Base-by-base conservation (phyloP, 2,113 vertebrate genomes). In the Sceloporus undulatus region DNA sequence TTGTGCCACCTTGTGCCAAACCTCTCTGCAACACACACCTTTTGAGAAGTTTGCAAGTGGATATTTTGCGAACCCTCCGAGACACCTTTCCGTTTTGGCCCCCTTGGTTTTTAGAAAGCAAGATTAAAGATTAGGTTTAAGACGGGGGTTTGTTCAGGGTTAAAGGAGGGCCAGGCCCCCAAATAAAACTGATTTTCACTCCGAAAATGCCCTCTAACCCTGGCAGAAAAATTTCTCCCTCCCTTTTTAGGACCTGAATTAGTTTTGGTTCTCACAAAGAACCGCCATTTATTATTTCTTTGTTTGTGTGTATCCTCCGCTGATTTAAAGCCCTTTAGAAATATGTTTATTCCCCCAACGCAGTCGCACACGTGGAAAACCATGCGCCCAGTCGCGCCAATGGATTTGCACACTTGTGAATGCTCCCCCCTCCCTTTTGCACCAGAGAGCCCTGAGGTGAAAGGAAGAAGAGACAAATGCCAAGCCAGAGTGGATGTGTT, bases 31-130 rank as follows among this genome's bases (percentile, higher is more conserved):
- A 48, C 48, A 48, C 48, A 48, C 42, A 48, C 48, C 5, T 7
- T 7, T 48, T 27, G 83, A 65, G 59, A 85, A 89, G 75, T 87
- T 84, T 87, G 88, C 78, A 86, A 92, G 81, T 66, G 23, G 83
- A 82, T 90, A 77, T 84, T 84, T 90, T 29, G 5, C 74, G 82
- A 90, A 89, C 87, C 84, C 87, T 87, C 87, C 74, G 77, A 78
- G 75, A 48, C 18, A 62, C 13, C 11, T 62, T 59, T 75, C 83
- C 56, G 19, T n/a, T 62, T 84, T 62, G 85, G 42, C 25, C 29
- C 19, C 70, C 56, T 29, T 74, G 10, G 8, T 14, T 48, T 88
- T 91, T 92, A 83, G 79, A 77, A 80, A 85, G 80, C 68, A 85
- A 40, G 74, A 82, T 78, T 54, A 86, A 34, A 77, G 84, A 68